A percentile compares a stretch with the other conserved stretches of the same genome.
phyloP scores from a whole-genome alignment of 2,888 invertebrate species.

The Drosophila acutilabella region DNA sequence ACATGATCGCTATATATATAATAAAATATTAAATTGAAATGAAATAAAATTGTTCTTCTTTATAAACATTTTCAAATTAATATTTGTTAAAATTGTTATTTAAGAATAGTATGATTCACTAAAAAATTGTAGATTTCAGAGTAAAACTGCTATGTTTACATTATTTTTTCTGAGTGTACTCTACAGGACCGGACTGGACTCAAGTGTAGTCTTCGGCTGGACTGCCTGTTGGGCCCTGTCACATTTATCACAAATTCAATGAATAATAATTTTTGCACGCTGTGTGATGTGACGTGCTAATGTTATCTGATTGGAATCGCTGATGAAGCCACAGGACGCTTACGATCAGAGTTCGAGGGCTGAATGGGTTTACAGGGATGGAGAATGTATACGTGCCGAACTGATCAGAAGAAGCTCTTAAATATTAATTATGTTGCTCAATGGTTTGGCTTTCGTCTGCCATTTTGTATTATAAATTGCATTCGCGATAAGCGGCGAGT shows the following conservation, averaged over 20 bases:
- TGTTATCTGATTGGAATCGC: conserved; percentile 84
- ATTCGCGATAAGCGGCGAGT: conserved; percentile 72
- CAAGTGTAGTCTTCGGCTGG: conserved; percentile 12
- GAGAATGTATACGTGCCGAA: conserved; percentile 4
- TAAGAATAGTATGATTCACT: too few relatives aligned
- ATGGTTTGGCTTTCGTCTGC: conserved; percentile 62
- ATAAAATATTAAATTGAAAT: too few relatives aligned
- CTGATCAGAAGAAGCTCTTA: conserved; percentile 64
- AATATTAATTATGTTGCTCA: conserved; percentile 81
- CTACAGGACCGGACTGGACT: conserved; percentile 1
- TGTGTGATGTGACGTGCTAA: conserved; percentile 83
- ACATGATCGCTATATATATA: too few relatives aligned
- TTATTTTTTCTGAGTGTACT: conserved; percentile 1
- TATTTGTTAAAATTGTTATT: too few relatives aligned
- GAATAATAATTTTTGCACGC: conserved; percentile 84
- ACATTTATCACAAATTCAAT: conserved; percentile 85
- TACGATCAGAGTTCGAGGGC: conserved; percentile 15
- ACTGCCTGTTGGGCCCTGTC: conserved; percentile 80
- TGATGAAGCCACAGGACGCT: conserved; percentile 69
- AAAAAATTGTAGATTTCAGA: too few relatives aligned
- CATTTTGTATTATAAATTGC: conserved; percentile 81
- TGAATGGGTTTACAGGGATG: background rate
- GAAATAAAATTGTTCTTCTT: too few relatives aligned
- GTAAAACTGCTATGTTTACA: too few relatives aligned
- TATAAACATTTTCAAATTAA: too few relatives aligned